These are phyloP conservation scores for Nesoenas mayeri DNA, from an alignment of 2,113 vertebrate genomes.

Conservation along the genomic window DNA sequence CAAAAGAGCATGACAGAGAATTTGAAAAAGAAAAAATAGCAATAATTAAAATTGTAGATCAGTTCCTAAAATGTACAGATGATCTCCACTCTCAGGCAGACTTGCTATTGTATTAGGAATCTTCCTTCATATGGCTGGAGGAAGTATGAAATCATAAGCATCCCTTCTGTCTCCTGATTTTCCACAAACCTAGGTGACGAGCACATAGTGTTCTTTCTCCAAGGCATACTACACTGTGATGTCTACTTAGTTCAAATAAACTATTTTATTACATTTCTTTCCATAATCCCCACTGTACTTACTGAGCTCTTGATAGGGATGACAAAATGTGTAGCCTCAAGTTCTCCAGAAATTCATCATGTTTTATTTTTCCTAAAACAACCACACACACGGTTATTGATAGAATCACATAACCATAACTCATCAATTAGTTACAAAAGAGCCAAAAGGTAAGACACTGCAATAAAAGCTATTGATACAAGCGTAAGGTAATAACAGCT, in stretches of 20 bases:
- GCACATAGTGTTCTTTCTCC: not conserved
- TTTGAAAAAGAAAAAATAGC: not conserved
- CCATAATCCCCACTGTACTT: not conserved
- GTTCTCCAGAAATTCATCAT: not conserved
- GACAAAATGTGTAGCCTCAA: not conserved
- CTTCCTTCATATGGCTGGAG: not conserved
- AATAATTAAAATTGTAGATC: not conserved
- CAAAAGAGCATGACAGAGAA: not conserved
- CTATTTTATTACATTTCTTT: not conserved
- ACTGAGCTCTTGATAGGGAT: conserved; percentile 26
- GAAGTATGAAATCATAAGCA: not conserved
- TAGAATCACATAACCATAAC: not conserved
- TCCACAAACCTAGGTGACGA: not conserved
- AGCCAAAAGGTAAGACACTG: not conserved
- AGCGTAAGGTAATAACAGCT: not conserved
- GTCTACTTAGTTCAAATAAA: not conserved
- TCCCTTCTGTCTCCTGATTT: not conserved
- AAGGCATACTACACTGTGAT: not conserved
- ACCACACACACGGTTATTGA: not conserved
- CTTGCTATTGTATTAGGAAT: not conserved
- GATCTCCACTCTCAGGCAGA: not conserved
- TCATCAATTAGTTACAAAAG: not conserved
- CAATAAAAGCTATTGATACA: not conserved
- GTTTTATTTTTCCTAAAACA: conserved; percentile 16
- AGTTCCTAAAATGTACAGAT: not conserved